Evolutionary conservation across 37 sponge, comb jelly and placozoan species (phyloP).

Genomic region (Eunapius fragilis): DNA sequence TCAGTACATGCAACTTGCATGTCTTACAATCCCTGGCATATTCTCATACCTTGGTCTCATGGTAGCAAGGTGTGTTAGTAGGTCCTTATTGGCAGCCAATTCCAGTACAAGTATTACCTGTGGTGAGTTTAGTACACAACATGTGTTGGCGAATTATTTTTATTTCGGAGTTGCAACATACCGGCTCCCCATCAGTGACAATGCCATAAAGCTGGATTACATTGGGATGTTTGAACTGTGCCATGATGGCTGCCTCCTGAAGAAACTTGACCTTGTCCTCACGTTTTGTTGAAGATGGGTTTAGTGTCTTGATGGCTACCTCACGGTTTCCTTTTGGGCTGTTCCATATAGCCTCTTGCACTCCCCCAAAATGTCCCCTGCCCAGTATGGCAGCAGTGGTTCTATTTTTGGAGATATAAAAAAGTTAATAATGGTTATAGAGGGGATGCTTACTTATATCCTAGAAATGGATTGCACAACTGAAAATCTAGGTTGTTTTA

Average conservation of each 20-base stretch:
- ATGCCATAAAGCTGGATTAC: background rate
- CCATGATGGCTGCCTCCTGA: background rate
- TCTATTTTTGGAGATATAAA: background rate
- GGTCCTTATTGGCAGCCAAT: background rate
- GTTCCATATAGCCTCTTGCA: background rate
- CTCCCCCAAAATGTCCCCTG: background rate
- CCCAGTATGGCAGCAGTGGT: background rate
- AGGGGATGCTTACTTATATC: too few relatives aligned
- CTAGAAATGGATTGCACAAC: too few relatives aligned
- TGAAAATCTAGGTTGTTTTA: too few relatives aligned
- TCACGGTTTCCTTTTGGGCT: background rate
- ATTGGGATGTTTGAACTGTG: background rate
- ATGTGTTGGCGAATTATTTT: background rate
- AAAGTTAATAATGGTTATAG: too few relatives aligned
- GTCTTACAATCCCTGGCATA: background rate
- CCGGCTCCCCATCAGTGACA: background rate
- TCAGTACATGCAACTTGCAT: background rate
- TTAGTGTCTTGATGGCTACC: background rate
- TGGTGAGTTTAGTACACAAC: background rate
- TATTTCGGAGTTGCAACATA: background rate
- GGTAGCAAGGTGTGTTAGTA: background rate
- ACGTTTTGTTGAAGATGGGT: background rate
- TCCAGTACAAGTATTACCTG: background rate
- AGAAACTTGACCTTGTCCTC: background rate
- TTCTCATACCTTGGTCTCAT: background rate